phyloP scores from a whole-genome alignment of 2,888 invertebrate species.

The Cryptocephalus primarius region DNA sequence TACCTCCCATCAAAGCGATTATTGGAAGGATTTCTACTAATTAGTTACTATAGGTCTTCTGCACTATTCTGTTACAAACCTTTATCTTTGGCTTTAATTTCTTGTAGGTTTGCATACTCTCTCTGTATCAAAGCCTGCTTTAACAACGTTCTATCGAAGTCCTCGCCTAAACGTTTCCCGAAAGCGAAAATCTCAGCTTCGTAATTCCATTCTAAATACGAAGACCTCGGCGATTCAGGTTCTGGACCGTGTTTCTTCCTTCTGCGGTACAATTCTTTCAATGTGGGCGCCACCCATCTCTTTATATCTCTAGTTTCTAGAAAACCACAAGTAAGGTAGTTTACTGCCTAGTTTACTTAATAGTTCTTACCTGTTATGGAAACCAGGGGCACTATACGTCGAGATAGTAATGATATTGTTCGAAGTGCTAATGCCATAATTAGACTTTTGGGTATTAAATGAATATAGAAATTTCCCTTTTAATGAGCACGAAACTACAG shows the following conservation, averaged over 20 bases:
- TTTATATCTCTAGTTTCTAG: slow-evolving; percentile 31
- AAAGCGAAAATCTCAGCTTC: slow-evolving; percentile 82
- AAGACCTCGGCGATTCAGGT: slow-evolving; percentile 44
- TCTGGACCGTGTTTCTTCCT: slow-evolving; percentile 47
- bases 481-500: too few species aligned
- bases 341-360: too few species aligned
- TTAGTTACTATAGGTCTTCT: too few species aligned
- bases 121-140: slow-evolving; percentile 69
- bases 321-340: too few species aligned
- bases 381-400: too few species aligned
- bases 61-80: slow-evolving; percentile 6
- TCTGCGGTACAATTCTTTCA: slow-evolving; percentile 49
- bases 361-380: too few species aligned
- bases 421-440: too few species aligned
- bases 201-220: slow-evolving; percentile 78
- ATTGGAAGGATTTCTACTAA: slow-evolving; percentile 25
- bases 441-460: too few species aligned
- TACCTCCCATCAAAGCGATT: too few species aligned
- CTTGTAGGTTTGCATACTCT: slow-evolving; percentile 65
- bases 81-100: slow-evolving; percentile 44
- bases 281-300: slow-evolving; percentile 61
- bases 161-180: slow-evolving; percentile 72
- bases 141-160: slow-evolving; percentile 60
- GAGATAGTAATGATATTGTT: too few species aligned
- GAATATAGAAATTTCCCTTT: too few species aligned